Evolutionary conservation across 2,113 vertebrate genomes (phyloP).

Genomic region (Gallinago media): DNA sequence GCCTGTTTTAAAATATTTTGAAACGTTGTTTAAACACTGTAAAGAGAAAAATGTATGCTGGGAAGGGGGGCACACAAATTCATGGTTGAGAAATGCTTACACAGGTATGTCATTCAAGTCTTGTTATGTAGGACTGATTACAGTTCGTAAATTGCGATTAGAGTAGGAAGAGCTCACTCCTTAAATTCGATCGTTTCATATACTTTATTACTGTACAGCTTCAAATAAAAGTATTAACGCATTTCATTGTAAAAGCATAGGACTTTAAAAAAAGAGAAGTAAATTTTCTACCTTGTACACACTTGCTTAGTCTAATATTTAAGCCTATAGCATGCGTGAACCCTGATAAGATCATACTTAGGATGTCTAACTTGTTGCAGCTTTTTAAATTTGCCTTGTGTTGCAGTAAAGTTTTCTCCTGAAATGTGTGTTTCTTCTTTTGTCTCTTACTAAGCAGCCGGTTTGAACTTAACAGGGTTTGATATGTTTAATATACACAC

Average conservation of each 20-base stretch:
- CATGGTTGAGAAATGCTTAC: background rate
- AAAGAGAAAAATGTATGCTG: background rate
- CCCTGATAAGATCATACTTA: constrained; percentile 50
- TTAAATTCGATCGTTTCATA: background rate
- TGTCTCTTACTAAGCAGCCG: background rate
- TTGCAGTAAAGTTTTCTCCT: constrained; percentile 41
- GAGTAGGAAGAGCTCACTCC: background rate
- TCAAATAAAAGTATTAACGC: background rate
- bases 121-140: background rate
- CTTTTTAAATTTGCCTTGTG: constrained; percentile 38
- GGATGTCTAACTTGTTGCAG: constrained; percentile 18
- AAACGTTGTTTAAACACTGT: background rate
- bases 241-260: constrained; percentile 27
- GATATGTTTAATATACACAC: background rate
- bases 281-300: background rate
- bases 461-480: constrained; percentile 59
- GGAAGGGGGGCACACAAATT: background rate
- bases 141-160: background rate
- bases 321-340: background rate
- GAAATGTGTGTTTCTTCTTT: constrained; percentile 12
- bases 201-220: background rate
- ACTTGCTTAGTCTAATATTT: background rate
- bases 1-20: background rate
- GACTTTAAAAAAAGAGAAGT: constrained; percentile 31
- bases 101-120: background rate